These are phyloP conservation scores for Orius insidiosus DNA, from an alignment of 1,140 invertebrate species.

Conservation along the genomic window DNA sequence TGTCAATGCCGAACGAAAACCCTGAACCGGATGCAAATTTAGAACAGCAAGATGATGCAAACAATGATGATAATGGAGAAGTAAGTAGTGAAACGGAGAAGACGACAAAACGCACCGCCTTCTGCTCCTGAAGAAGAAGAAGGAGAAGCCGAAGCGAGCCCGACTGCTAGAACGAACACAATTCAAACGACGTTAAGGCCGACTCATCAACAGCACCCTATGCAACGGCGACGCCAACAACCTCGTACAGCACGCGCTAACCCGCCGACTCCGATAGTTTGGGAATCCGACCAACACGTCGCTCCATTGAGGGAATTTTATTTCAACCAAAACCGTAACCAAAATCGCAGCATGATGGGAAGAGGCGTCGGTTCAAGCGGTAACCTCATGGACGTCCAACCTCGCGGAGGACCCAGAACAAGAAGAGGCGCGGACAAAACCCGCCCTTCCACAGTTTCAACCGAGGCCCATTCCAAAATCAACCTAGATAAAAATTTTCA, in stretches of 20 bases:
- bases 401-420: too few relatives aligned
- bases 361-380: too few relatives aligned
- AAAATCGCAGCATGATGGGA: too few relatives aligned
- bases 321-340: too few relatives aligned
- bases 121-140: conserved; percentile 33
- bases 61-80: conserved; percentile 15
- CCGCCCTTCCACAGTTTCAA: too few relatives aligned
- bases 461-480: too few relatives aligned
- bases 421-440: too few relatives aligned
- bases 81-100: conserved; percentile 44
- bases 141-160: conserved; percentile 39
- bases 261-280: conserved; percentile 5
- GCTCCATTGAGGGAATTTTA: too few relatives aligned
- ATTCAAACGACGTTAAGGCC: too few relatives aligned
- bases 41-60: conserved; percentile 14
- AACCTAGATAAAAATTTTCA: too few relatives aligned
- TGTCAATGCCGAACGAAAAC: not conserved
- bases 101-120: conserved; percentile 25
- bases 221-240: not conserved
- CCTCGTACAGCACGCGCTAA: conserved; percentile 1
- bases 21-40: conserved; percentile 1
- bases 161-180: not conserved
- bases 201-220: not conserved
- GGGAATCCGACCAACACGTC: not conserved
- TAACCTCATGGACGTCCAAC: too few relatives aligned